Evolutionary conservation across 1,140 invertebrate species (phyloP).

Genomic region (Tetraneura akinire): DNA sequence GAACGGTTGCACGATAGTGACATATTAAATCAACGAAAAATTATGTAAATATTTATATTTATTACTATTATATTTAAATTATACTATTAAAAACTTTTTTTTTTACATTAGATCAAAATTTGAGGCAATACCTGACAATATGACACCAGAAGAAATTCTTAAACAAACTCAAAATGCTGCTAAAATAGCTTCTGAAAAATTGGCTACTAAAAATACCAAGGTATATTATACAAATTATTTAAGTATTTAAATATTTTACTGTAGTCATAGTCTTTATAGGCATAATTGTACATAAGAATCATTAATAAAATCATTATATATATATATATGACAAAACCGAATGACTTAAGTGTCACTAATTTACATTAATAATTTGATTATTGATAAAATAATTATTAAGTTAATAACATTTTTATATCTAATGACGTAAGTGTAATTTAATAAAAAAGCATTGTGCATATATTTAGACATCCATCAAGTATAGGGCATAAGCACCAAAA

Average conservation of each 20-base stretch:
- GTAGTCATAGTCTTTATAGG: too few species aligned
- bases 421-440: too few species aligned
- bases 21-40: slow-evolving; percentile 27
- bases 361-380: too few species aligned
- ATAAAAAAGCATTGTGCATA: too few species aligned
- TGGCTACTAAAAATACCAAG: slow-evolving; percentile 65
- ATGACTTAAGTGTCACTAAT: too few species aligned
- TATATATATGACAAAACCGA: too few species aligned
- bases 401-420: too few species aligned
- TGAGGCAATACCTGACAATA: slow-evolving; percentile 77
- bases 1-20: slow-evolving; percentile 15
- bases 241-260: background rate
- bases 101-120: slow-evolving; percentile 64
- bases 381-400: too few species aligned
- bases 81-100: slow-evolving; percentile 27
- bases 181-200: slow-evolving; percentile 67
- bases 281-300: too few species aligned
- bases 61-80: background rate
- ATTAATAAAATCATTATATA: slow-evolving; percentile 33
- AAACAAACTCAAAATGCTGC: slow-evolving; percentile 71
- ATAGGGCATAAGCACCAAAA: too few species aligned
- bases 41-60: background rate
- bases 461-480: too few species aligned
- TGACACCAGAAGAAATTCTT: slow-evolving; percentile 79
- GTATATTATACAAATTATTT: background rate